Conservation (phyloP, 1,140 invertebrate genomes). For the Pseudomyrmex concolor region DNA sequence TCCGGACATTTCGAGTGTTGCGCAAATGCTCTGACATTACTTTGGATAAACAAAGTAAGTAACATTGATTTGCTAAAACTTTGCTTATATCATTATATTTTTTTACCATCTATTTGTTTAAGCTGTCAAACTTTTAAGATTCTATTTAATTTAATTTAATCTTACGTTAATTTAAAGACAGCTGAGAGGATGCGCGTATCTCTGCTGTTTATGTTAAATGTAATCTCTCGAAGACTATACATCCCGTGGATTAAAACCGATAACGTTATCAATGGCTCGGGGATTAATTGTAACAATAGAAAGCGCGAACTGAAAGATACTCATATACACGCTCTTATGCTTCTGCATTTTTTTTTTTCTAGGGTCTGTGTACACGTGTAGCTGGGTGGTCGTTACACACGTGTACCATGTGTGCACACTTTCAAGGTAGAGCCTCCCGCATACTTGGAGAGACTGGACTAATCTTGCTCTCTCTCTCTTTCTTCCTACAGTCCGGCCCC, state of each 20-base stretch:
- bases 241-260: not conserved
- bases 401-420: conserved; percentile 19
- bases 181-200: too few species aligned
- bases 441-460: conserved; percentile 49
- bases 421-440: conserved; percentile 55
- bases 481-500: not conserved
- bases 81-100: too few species aligned
- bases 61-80: not conserved
- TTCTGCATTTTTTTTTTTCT: conserved; percentile 40
- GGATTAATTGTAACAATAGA: not conserved
- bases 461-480: not conserved
- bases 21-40: too few species aligned
- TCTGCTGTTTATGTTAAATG: too few species aligned
- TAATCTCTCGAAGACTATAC: too few species aligned
- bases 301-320: not conserved
- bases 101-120: too few species aligned
- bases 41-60: not conserved
- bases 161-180: too few species aligned
- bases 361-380: conserved; percentile 34
- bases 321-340: conserved; percentile 13
- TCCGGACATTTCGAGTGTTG: too few species aligned
- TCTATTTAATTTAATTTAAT: too few species aligned
- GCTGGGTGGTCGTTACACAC: conserved; percentile 73
- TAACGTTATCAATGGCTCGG: not conserved
- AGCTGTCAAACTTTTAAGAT: too few species aligned